A percentile compares a stretch with the other conserved stretches of the same genome.
Evolutionary conservation across 53 echinoderm and acorn worm species (phyloP).

Genomic region (Apostichopus leukothele): DNA sequence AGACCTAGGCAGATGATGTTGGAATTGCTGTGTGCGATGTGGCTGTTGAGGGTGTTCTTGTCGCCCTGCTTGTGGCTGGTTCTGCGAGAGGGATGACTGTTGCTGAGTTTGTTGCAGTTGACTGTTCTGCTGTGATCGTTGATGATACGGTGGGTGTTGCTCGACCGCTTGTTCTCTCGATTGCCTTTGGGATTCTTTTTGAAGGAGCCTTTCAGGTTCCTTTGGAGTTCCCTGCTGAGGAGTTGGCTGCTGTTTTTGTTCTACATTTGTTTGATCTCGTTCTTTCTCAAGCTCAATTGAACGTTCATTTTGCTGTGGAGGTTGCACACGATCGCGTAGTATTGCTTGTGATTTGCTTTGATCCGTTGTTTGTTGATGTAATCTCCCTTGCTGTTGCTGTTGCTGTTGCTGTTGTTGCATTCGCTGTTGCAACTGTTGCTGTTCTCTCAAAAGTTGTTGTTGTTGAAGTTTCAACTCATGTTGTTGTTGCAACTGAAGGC

Average conservation of each 20-base stretch:
- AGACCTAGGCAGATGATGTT: not conserved
- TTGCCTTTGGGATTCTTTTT: not conserved
- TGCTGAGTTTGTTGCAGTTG: constrained; percentile 19
- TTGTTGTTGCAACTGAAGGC: constrained; percentile 24
- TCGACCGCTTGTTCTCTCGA: not conserved
- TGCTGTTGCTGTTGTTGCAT: constrained; percentile 29
- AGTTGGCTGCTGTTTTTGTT: not conserved
- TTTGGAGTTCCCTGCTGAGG: not conserved
- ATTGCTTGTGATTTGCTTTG: not conserved
- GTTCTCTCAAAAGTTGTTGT: constrained; percentile 24
- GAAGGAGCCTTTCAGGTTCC: not conserved
- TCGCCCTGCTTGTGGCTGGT: not conserved
- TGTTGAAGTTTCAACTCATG: constrained; percentile 32
- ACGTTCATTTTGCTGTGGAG: not conserved
- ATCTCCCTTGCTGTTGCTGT: constrained; percentile 7
- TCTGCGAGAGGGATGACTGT: not conserved
- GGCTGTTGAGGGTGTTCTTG: constrained; percentile 1
- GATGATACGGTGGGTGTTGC: constrained; percentile 27
- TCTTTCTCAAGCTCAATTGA: not conserved
- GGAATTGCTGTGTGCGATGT: not conserved
- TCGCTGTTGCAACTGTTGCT: constrained; percentile 37
- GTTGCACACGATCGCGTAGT: not conserved
- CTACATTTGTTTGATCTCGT: not conserved
- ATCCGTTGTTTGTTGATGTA: not conserved
- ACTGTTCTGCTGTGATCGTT: constrained; percentile 3